Evolutionary conservation across 2,888 invertebrate genomes (phyloP), one percentile per base, ranked within the genome.

Genomic region (Hemaris fuciformis): DNA sequence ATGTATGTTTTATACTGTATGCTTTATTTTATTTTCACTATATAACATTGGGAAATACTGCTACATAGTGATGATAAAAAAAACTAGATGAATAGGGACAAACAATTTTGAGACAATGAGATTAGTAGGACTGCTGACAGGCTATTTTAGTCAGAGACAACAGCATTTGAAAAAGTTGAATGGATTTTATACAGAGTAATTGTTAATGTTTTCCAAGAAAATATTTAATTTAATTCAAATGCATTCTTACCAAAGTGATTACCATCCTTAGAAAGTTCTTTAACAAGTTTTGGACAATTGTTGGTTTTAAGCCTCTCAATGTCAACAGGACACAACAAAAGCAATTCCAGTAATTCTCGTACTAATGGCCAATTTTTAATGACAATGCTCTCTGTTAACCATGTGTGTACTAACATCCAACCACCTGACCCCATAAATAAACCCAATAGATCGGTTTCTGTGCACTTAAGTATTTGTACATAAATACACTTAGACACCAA

Each of bases 401-500:
- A 99, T 74, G 94, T 94, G 78, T 98, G 97, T 53, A 98, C 95
- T 63, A 98, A 93, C 71, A 96, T 94, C 99, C 99, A 99, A 53
- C 98, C 99, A 69, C 98, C 98, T 64, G 95, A 95, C 63, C 95
- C 95, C 96, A 99, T 97, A 84, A 98, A 98, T 94, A 96, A 95
- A 65, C 96, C 96, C 60, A 99, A 93, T 65, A 98, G 93, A 67
- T 96, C 96, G 5, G 95, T 95, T 80, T 96, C 95, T 10, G 98
- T 98, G 66, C 96, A 96, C 87, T 97, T 97, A 64, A 99, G 91
- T 77, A 99, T 98, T 85, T 98, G 97, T 75, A 98, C 95, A 81
- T 98, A 99, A 77, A 98, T 97, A 91, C 98, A 98, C 93, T 98
- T 98, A 74, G 98, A 98, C 61, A 99, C 98, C 71, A 99, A 93